Conservation (phyloP, 1,140 invertebrate genomes). For the Drosophila kepulauana region DNA sequence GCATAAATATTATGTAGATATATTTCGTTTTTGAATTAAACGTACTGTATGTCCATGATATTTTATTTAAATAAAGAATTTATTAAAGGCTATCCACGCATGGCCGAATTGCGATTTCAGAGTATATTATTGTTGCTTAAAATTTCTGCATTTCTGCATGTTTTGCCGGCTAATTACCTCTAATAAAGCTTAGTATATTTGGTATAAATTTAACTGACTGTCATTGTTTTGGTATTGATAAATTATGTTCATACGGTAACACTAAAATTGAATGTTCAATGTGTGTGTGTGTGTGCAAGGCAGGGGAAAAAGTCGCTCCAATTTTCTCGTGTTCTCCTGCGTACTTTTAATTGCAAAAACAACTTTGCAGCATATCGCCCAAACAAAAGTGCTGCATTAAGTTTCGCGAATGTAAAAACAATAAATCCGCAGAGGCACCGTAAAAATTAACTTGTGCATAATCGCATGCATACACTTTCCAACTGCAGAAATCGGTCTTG, state of each 20-base stretch:
- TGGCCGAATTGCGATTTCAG: no score
- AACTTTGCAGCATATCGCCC: slow-evolving; percentile 51
- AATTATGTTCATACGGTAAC: slow-evolving; percentile 20
- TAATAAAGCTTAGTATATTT: slow-evolving; percentile 21
- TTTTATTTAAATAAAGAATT: no score
- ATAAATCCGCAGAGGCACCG: slow-evolving; percentile 34
- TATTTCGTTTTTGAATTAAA: no score
- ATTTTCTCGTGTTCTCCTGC: slow-evolving; percentile 77
- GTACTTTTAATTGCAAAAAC: slow-evolving; percentile 61
- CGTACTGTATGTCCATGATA: no score
- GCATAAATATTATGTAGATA: no score
- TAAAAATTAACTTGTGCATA: slow-evolving; percentile 15
- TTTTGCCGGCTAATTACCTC: neutral
- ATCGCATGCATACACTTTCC: slow-evolving; percentile 40
- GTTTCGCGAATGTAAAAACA: slow-evolving; percentile 38
- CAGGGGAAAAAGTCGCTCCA: slow-evolving; percentile 77
- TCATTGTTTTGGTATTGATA: slow-evolving; percentile 20
- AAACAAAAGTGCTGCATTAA: slow-evolving; percentile 57
- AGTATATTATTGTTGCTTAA: neutral
- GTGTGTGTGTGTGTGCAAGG: slow-evolving; percentile 63
- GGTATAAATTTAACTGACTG: neutral
- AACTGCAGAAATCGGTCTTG: slow-evolving; percentile 45
- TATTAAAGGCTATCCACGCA: no score
- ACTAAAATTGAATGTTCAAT: slow-evolving; percentile 50
- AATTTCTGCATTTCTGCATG: neutral